Evolutionary conservation across 2,888 invertebrate genomes (phyloP), one percentile per base, ranked within the genome.

Genomic region (Hedya salicella): DNA sequence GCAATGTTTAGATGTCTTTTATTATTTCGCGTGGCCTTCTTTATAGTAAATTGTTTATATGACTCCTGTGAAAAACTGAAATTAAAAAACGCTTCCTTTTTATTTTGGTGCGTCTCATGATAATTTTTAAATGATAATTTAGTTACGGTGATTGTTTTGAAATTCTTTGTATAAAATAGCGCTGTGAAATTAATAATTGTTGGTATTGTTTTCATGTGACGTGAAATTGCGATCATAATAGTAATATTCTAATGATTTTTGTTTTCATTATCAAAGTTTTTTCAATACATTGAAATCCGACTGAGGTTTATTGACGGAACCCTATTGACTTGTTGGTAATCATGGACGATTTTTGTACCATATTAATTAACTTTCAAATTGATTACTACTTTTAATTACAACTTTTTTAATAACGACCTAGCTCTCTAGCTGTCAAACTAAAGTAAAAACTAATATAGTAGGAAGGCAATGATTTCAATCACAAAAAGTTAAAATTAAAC

Each of bases 331-430:
- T 36, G 36, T 25, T 25, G 59, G 19, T 42, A 42, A 32, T 17
- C 14, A 68, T 66, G 65, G 67, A 62, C 46, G 62, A 71, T 71
- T 56, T 68, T 69, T 70, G 69, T 62, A 74, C 74, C 72, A 72
- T 70, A 74, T 78, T 82, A 78, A 84, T 85, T 79, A 80, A 77
- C 79, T 80, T 80, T 75, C 74, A 65, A 75, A 75, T 68, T 70
- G 75, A 73, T 75, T 73, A 71, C 73, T 72, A 70, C 69, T 71
- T 68, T 75, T 75, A 76, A 73, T 80, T 80, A 81, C 74, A 70
- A 73, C 73, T 70, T 78, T 68, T 73, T 71, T 68, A 68, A 69
- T 70, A 71, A 68, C 19, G 59, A 53, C 63, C 57, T 36, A 42
- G n/a, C 44, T 56, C 30, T 13, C 61, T 69, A 67, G 54, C 68